Conservation (phyloP, 2,888 invertebrate genomes). For the Nemapogon koenigi region DNA sequence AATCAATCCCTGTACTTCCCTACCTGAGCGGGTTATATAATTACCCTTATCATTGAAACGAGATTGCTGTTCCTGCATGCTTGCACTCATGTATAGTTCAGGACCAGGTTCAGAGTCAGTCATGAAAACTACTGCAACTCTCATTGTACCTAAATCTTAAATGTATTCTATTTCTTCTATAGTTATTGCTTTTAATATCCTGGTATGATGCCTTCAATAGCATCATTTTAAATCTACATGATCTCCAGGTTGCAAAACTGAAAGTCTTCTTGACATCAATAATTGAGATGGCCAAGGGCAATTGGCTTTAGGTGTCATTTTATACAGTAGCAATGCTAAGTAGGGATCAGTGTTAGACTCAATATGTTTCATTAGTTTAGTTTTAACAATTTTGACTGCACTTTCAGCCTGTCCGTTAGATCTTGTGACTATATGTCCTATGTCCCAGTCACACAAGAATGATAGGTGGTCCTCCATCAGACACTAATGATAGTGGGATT, state of each 20-base stretch:
- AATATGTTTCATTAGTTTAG: slow-evolving; percentile 19
- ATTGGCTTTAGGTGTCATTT: slow-evolving; percentile 19
- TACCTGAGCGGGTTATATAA: no score
- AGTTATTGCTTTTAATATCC: background rate
- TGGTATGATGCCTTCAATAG: background rate
- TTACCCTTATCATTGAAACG: no score
- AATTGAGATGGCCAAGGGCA: slow-evolving; percentile 19
- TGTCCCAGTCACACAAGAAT: slow-evolving; percentile 17
- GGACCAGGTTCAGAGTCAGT: no score
- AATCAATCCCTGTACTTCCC: no score
- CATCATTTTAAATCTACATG: background rate
- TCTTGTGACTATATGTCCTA: slow-evolving; percentile 15
- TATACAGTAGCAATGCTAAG: slow-evolving; percentile 6
- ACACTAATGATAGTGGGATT: slow-evolving; percentile 15
- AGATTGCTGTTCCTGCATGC: no score
- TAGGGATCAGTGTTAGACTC: slow-evolving; percentile 18
- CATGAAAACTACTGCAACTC: no score
- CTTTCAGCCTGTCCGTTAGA: slow-evolving; percentile 20
- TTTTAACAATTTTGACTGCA: slow-evolving; percentile 9
- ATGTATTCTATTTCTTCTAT: background rate
- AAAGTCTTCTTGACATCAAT: slow-evolving; percentile 20
- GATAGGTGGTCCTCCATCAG: slow-evolving; percentile 18
- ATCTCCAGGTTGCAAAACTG: background rate
- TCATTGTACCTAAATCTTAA: background rate
- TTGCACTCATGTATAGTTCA: no score